A percentile compares a stretch with the other conserved stretches of the same genome.
These are phyloP conservation scores for Azorinus chamasolen DNA, from an alignment of 2,888 invertebrate species.

Conservation along the genomic window DNA sequence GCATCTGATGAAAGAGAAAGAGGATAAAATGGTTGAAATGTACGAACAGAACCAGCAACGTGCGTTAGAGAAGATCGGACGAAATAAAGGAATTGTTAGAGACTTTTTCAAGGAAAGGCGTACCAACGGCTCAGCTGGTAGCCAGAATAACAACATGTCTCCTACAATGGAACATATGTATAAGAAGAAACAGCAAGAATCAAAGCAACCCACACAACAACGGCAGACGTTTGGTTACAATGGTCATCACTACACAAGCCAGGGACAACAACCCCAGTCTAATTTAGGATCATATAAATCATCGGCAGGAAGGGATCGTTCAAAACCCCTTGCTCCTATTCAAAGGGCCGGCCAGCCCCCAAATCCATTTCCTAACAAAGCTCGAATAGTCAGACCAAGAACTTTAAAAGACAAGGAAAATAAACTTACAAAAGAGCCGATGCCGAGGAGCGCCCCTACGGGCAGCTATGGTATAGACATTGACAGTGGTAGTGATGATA, in stretches of 20 bases:
- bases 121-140: slow-evolving; percentile 45
- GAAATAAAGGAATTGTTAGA: slow-evolving; percentile 42
- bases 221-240: slow-evolving; percentile 12
- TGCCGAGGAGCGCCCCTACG: slow-evolving; percentile 64
- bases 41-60: slow-evolving; percentile 76
- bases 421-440: slow-evolving; percentile 11
- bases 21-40: slow-evolving; percentile 77
- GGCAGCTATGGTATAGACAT: slow-evolving; percentile 27
- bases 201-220: slow-evolving; percentile 1
- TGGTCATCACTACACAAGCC: not conserved
- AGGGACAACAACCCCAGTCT: not conserved
- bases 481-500: slow-evolving; percentile 54
- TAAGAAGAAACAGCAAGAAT: slow-evolving; percentile 56
- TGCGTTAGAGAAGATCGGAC: slow-evolving; percentile 62
- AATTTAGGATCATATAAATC: not conserved
- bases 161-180: slow-evolving; percentile 75
- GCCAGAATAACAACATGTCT: slow-evolving; percentile 30
- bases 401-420: slow-evolving; percentile 44
- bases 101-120: slow-evolving; percentile 76
- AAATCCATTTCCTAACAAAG: slow-evolving; percentile 62
- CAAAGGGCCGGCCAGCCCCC: slow-evolving; percentile 32
- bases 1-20: slow-evolving; percentile 78
- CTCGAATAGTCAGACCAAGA: slow-evolving; percentile 68
- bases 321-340: slow-evolving; percentile 79
- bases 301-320: slow-evolving; percentile 73